Conservation (phyloP, 2,888 invertebrate genomes). For the Plebejus melissa region DNA sequence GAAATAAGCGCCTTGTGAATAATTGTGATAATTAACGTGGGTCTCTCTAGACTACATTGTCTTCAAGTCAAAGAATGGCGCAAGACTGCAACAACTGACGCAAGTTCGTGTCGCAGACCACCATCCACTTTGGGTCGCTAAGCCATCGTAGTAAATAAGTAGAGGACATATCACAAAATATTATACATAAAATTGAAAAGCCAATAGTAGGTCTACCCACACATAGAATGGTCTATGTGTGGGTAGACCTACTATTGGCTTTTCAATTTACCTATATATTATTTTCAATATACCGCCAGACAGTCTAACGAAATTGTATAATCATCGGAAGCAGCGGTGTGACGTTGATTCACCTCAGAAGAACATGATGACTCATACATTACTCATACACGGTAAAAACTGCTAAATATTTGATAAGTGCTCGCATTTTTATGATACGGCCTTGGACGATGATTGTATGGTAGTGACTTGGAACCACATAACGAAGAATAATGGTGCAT, state of each 20-base stretch:
- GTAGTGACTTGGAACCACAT: conserved; percentile 14
- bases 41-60: not conserved
- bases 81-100: not conserved
- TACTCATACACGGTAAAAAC: conserved; percentile 50
- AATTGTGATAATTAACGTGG: not conserved
- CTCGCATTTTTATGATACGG: conserved; percentile 40
- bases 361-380: conserved; percentile 46
- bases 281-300: not conserved
- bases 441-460: conserved; percentile 40
- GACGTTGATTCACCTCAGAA: conserved; percentile 37
- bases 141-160: not conserved
- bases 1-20: not conserved
- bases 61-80: not conserved
- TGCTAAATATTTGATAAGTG: conserved; percentile 50
- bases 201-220: conserved; percentile 2
- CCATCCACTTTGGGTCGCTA: not conserved
- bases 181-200: not conserved
- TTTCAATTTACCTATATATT: not conserved
- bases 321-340: conserved; percentile 31
- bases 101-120: not conserved
- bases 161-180: not conserved
- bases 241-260: not conserved
- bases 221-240: conserved; percentile 10
- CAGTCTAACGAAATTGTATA: conserved; percentile 25
- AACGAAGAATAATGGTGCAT: conserved; percentile 23